These are phyloP conservation scores for Plagodis dolabraria DNA, from an alignment of 2,888 invertebrate species.

Conservation along the genomic window DNA sequence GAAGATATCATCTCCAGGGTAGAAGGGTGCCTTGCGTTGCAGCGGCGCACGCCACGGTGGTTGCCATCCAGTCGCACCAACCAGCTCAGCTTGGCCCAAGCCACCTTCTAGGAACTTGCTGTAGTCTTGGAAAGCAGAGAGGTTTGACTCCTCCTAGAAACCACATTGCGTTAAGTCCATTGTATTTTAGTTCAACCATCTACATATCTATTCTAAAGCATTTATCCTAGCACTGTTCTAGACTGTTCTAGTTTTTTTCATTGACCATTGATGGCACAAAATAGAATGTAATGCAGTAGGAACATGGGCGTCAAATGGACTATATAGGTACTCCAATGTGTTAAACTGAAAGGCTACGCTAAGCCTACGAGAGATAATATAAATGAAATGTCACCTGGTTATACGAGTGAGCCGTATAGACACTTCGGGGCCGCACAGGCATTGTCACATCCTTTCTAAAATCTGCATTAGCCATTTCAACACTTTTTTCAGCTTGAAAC, in stretches of 20 bases:
- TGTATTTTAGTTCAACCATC: too few relatives aligned
- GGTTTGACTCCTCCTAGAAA: conserved; percentile 70
- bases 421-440: conserved; percentile 87
- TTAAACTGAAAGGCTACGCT: too few relatives aligned
- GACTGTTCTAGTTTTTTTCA: too few relatives aligned
- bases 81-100: conserved; percentile 83
- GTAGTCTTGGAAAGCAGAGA: conserved; percentile 83
- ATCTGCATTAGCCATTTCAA: conserved; percentile 80
- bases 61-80: conserved; percentile 81
- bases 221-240: too few relatives aligned
- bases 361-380: conserved; percentile 21
- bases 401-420: conserved; percentile 88
- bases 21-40: conserved; percentile 85
- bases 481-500: conserved; percentile 71
- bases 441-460: conserved; percentile 77
- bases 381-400: conserved; percentile 61
- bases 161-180: too few relatives aligned
- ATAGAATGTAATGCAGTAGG: too few relatives aligned
- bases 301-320: too few relatives aligned
- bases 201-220: too few relatives aligned
- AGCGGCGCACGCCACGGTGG: conserved; percentile 85
- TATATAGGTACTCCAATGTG: too few relatives aligned
- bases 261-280: too few relatives aligned
- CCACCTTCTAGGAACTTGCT: conserved; percentile 83
- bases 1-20: conserved; percentile 80